Percentiles rank a stretch among this genome's conserved stretches.
Evolutionary conservation across 2,113 vertebrate species (phyloP).

Genomic region (Leucopsar rothschildi): DNA sequence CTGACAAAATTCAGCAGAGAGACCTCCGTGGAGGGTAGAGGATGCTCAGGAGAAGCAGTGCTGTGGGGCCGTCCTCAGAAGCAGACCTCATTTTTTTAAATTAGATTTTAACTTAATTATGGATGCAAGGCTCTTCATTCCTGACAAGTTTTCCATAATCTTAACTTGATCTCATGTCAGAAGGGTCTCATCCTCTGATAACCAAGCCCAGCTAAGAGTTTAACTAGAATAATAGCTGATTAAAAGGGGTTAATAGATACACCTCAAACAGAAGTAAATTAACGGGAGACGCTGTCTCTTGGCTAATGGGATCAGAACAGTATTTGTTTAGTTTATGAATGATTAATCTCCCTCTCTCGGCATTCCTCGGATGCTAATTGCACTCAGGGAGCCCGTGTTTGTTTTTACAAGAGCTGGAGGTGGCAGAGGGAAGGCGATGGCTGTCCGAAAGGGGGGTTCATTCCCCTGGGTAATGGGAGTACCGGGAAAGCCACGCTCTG

Average conservation of each 20-base stretch:
- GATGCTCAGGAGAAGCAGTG: background rate
- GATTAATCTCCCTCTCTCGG: conserved; percentile 57
- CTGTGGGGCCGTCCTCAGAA: background rate
- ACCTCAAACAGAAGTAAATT: conserved; percentile 40
- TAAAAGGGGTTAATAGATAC: conserved; percentile 54
- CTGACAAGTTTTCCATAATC: conserved; percentile 48
- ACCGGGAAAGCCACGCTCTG: background rate
- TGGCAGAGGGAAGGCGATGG: conserved; percentile 15
- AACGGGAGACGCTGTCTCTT: conserved; percentile 7
- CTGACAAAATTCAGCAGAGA: conserved; percentile 76
- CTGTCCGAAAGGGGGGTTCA: background rate
- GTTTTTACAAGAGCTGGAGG: conserved; percentile 47
- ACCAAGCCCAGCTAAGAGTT: conserved; percentile 7
- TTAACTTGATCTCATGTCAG: conserved; percentile 55
- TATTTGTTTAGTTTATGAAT: conserved; percentile 72
- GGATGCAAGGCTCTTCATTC: background rate
- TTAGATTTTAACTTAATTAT: conserved; percentile 47
- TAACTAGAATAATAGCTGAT: conserved; percentile 25
- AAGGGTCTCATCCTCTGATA: conserved; percentile 16
- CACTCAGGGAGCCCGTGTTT: conserved; percentile 51
- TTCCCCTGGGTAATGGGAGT: background rate
- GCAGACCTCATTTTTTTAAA: conserved; percentile 38
- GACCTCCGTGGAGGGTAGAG: conserved; percentile 66
- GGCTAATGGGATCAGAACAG: conserved; percentile 66
- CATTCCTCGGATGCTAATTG: conserved; percentile 58